Evolutionary conservation across 2,888 invertebrate species (phyloP).

Genomic region (Melitaea athalia): DNA sequence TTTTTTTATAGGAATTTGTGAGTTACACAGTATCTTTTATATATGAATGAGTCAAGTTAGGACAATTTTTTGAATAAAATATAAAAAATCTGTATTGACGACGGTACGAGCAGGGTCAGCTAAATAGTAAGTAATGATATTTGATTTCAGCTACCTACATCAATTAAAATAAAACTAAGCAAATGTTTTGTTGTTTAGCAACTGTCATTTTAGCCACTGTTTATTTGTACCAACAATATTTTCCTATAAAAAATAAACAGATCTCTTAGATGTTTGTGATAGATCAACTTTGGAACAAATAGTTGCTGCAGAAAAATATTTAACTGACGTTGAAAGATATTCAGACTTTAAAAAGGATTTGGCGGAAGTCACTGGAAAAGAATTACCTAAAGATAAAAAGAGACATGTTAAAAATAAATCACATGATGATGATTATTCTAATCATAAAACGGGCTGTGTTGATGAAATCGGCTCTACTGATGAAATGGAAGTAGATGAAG

Average conservation of each 20-base stretch:
- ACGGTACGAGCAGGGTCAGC: no score
- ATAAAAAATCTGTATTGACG: no score
- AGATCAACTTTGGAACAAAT: constrained; percentile 84
- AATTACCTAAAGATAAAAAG: constrained; percentile 50
- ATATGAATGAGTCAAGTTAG: no score
- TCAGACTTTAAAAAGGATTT: constrained; percentile 85
- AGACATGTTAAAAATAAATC: constrained; percentile 41
- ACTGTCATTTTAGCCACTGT: no score
- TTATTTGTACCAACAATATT: no score
- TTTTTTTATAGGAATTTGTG: no score
- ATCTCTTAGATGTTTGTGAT: constrained; percentile 89
- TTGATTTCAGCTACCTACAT: no score
- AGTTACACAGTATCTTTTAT: no score
- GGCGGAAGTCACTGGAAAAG: constrained; percentile 78
- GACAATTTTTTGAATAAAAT: no score
- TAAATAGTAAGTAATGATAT: no score
- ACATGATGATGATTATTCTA: constrained; percentile 18
- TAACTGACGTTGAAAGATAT: constrained; percentile 81
- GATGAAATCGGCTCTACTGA: constrained; percentile 28
- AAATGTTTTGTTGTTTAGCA: no score
- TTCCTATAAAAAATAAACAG: constrained; percentile 52
- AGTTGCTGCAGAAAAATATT: constrained; percentile 83
- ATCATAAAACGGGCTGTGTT: constrained; percentile 17
- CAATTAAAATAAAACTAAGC: no score
- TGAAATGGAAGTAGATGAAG: neutral